Percentiles rank a stretch among this genome's conserved stretches.
These are phyloP conservation scores for Regulus satrapa DNA, from an alignment of 2,113 vertebrate species.

Conservation along the genomic window DNA sequence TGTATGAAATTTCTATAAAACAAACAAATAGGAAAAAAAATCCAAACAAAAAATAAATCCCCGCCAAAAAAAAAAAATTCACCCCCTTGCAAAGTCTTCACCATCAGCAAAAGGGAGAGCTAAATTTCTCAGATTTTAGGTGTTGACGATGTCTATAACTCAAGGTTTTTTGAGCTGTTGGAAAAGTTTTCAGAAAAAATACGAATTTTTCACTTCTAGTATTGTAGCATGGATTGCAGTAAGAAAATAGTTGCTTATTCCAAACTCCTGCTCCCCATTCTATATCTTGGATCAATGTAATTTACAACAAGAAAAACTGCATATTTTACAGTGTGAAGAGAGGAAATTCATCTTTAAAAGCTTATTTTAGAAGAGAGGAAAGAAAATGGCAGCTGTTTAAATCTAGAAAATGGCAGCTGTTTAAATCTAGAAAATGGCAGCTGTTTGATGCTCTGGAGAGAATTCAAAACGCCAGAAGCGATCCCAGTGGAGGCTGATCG, in stretches of 20 bases:
- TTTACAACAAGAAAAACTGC: neutral
- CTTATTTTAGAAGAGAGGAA: constrained; percentile 1
- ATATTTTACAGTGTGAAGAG: neutral
- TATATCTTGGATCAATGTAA: neutral
- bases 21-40: neutral
- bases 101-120: neutral
- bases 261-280: neutral
- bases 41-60: neutral
- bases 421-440: constrained; percentile 55
- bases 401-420: constrained; percentile 56
- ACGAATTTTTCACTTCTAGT: neutral
- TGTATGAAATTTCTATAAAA: neutral
- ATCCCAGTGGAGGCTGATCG: constrained; percentile 18
- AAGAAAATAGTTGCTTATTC: neutral
- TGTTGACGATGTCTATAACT: neutral
- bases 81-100: neutral
- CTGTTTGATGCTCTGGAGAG: constrained; percentile 53
- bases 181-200: neutral
- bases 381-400: constrained; percentile 59
- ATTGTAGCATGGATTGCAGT: neutral
- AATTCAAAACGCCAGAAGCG: constrained; percentile 37
- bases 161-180: neutral
- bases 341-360: constrained; percentile 29
- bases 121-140: neutral
- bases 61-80: no score